Evolutionary conservation across 2,888 invertebrate species (phyloP).

Genomic region (Netelia inedita): DNA sequence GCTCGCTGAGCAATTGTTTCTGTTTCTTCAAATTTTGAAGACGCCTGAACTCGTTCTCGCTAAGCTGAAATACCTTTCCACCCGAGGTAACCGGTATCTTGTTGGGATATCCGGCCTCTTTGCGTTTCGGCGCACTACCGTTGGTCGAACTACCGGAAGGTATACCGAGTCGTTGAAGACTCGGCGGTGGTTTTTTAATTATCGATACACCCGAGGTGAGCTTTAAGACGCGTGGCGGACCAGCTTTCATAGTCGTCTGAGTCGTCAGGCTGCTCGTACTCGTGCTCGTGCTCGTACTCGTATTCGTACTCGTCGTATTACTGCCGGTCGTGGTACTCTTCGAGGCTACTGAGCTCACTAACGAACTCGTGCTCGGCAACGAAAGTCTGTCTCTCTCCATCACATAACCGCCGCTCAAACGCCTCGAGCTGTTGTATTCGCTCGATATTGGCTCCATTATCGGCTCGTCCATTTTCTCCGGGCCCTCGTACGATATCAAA

Average conservation of each 20-base stretch:
- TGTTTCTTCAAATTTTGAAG: slow-evolving; percentile 86
- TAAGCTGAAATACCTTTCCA: slow-evolving; percentile 92
- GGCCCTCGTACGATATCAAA: slow-evolving; percentile 90
- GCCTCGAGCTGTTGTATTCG: slow-evolving; percentile 79
- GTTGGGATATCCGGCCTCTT: slow-evolving; percentile 86
- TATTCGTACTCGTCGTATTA: slow-evolving; percentile 12
- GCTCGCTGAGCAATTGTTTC: slow-evolving; percentile 84
- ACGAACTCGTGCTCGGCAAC: slow-evolving; percentile 72
- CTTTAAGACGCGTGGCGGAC: slow-evolving; percentile 77
- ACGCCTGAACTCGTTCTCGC: slow-evolving; percentile 92
- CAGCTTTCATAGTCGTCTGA: slow-evolving; percentile 44
- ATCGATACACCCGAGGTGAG: slow-evolving; percentile 83
- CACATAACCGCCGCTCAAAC: slow-evolving; percentile 82
- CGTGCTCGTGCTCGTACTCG: slow-evolving; percentile 26
- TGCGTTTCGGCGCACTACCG: slow-evolving; percentile 74
- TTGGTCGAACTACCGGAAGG: slow-evolving; percentile 73
- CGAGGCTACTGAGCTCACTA: slow-evolving; percentile 51
- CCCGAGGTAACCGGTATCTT: slow-evolving; percentile 88
- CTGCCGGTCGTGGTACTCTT: slow-evolving; percentile 30
- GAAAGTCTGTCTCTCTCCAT: slow-evolving; percentile 78
- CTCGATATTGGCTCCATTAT: slow-evolving; percentile 79
- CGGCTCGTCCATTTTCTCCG: slow-evolving; percentile 83
- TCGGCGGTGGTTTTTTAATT: slow-evolving; percentile 83
- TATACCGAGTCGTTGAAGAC: slow-evolving; percentile 79
- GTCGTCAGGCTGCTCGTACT: slow-evolving; percentile 20